Conservation (phyloP, 2,888 invertebrate genomes). For the Polyommatus icarus region DNA sequence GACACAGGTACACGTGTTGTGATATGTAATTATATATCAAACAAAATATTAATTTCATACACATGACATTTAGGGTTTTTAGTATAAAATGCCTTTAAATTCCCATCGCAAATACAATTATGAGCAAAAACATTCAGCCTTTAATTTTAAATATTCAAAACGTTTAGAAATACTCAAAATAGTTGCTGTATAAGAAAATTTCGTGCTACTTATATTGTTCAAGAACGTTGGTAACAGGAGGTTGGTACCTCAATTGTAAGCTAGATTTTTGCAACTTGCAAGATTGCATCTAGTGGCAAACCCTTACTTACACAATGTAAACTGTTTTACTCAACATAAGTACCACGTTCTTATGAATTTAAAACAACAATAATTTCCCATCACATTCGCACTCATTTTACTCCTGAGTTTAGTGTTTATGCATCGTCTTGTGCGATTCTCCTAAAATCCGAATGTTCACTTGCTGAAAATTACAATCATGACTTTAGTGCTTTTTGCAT, state of each 20-base stretch:
- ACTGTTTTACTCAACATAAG: not conserved
- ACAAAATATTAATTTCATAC: not conserved
- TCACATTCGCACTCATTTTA: conserved; percentile 5
- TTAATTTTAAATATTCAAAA: conserved; percentile 41
- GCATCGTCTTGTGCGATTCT: conserved; percentile 26
- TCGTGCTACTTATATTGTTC: not conserved
- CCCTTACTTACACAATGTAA: not conserved
- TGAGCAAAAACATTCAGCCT: conserved; percentile 61
- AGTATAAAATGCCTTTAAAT: conserved; percentile 10
- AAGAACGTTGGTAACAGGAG: not conserved
- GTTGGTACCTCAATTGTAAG: not conserved
- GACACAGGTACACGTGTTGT: conserved; percentile 45
- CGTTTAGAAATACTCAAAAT: conserved; percentile 12
- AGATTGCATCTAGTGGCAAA: not conserved
- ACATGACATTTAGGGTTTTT: not conserved
- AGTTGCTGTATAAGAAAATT: not conserved
- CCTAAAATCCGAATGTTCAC: not conserved
- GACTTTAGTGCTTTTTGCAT: not conserved
- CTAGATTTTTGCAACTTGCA: not conserved
- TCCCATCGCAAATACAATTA: conserved; percentile 36
- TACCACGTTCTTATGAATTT: not conserved
- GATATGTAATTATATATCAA: conserved; percentile 35
- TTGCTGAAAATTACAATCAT: not conserved
- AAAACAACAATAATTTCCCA: conserved; percentile 16
- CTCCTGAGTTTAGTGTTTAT: not conserved